Evolutionary conservation across 2,888 invertebrate genomes (phyloP), one percentile per base, ranked within the genome.

Genomic region (Dryocosmus kuriphilus): DNA sequence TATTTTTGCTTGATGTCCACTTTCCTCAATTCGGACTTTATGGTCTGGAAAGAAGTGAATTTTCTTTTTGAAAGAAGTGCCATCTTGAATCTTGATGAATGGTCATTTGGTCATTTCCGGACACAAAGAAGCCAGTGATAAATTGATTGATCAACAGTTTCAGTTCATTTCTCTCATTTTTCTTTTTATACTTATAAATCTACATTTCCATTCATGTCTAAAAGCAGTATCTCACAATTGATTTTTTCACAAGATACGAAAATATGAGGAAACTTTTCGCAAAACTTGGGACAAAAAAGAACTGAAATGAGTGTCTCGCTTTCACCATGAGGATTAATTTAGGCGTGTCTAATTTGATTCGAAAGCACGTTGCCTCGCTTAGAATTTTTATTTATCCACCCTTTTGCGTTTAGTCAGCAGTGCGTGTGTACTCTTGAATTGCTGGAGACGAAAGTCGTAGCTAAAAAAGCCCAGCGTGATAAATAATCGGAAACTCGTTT

Each of bases 401-500:
- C 60, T 46, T 62, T 19, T 57, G 57, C n/a, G 46, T 51, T 22
- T 41, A 9, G 57, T 19, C 55, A 78, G 76, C 76, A 35, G 57
- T 41, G 57, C 55, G 71, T 38, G 51, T 38, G 65, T 30, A 73
- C 60, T 38, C 24, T 22, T 30, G 63, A 16, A 63, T 19, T 4
- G 19, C 9, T 11, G 38, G 65, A 35, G 65, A 22, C 30, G 41
- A 55, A 32, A 32, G 55, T 55, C 55, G 57, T 35, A 55, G 74
- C 38, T 55, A 75, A 65, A 71, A 74, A 74, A 73, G 62, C 75
- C 30, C 32, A 60, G 71, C 76, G 73, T 77, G 81, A 81, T 81
- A 79, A 78, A 81, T 81, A 81, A 81, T 79, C 77, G 77, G 77
- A 78, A 81, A 81, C 79, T 81, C 75, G 81, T 81, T 79, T 81